Percentiles rank a stretch among this genome's conserved stretches.
Evolutionary conservation across 2,113 vertebrate genomes (phyloP).

Genomic region (Arothron firmamentum): DNA sequence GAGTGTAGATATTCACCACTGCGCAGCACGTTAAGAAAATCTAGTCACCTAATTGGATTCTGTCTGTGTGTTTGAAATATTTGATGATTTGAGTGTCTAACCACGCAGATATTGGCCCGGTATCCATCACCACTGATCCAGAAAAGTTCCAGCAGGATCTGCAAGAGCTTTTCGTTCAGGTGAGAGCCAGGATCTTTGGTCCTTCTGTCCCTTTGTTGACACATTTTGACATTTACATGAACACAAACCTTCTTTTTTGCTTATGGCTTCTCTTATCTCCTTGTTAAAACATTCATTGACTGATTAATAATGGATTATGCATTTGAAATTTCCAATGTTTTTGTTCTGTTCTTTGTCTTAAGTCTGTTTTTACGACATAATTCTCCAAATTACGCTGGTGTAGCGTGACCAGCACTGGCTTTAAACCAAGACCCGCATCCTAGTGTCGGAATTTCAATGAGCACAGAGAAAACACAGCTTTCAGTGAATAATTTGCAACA

Average conservation of each 20-base stretch:
- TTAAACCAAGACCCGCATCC: not conserved
- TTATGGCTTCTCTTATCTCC: too few relatives aligned
- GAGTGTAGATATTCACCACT: not conserved
- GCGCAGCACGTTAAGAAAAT: not conserved
- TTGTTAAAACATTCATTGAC: too few relatives aligned
- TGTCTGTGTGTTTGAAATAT: not conserved
- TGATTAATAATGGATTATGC: not conserved
- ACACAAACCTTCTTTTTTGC: too few relatives aligned
- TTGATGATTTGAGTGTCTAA: slow-evolving; percentile 1
- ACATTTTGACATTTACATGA: too few relatives aligned
- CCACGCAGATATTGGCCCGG: slow-evolving; percentile 83
- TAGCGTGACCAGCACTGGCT: too few relatives aligned
- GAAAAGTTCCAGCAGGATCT: slow-evolving; percentile 85
- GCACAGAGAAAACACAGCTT: not conserved
- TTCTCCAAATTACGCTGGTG: not conserved
- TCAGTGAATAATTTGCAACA: not conserved
- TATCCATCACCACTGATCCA: slow-evolving; percentile 85
- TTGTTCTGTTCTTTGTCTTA: too few relatives aligned
- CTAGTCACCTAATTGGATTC: slow-evolving; percentile 5
- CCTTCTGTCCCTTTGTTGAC: not conserved
- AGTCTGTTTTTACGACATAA: too few relatives aligned
- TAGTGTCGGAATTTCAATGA: not conserved
- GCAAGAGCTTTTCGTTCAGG: slow-evolving; percentile 90
- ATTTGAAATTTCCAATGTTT: not conserved
- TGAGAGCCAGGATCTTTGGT: slow-evolving; percentile 51